A percentile compares a stretch with the other conserved stretches of the same genome.
These are phyloP conservation scores for Hetaerina titia DNA, from an alignment of 2,888 invertebrate species.

Conservation along the genomic window DNA sequence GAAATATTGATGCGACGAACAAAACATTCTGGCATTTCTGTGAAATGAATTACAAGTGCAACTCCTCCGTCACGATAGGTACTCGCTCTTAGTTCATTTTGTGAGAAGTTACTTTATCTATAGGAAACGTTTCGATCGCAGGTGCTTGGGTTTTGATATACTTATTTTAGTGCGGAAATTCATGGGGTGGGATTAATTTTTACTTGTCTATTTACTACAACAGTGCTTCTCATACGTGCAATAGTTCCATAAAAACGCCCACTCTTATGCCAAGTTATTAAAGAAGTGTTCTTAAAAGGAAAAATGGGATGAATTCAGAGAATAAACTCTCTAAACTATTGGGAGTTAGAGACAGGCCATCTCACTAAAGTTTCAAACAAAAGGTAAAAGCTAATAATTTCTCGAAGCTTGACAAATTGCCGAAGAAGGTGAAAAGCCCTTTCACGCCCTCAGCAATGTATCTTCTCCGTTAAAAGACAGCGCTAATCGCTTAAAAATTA, in stretches of 20 bases:
- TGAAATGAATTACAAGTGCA: neutral
- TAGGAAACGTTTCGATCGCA: neutral
- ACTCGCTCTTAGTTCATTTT: neutral
- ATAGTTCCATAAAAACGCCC: neutral
- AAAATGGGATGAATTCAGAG: neutral
- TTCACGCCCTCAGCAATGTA: neutral
- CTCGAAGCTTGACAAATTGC: neutral
- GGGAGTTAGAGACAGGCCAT: neutral
- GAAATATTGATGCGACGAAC: neutral
- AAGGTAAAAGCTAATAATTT: conserved; percentile 5
- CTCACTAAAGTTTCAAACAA: neutral
- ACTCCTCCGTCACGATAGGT: neutral
- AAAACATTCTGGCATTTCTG: neutral
- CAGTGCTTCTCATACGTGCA: neutral
- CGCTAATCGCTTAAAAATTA: neutral
- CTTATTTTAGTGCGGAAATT: neutral
- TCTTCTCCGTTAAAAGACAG: neutral
- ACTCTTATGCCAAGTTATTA: neutral
- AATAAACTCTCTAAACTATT: neutral
- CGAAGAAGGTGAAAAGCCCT: conserved; percentile 1
- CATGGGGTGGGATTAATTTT: conserved; percentile 18
- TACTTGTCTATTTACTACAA: neutral
- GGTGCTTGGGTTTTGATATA: neutral
- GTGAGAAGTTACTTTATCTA: neutral
- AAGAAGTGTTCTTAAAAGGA: neutral